Conservation (phyloP, 2,113 vertebrate genomes). For the Nicator chloris region DNA sequence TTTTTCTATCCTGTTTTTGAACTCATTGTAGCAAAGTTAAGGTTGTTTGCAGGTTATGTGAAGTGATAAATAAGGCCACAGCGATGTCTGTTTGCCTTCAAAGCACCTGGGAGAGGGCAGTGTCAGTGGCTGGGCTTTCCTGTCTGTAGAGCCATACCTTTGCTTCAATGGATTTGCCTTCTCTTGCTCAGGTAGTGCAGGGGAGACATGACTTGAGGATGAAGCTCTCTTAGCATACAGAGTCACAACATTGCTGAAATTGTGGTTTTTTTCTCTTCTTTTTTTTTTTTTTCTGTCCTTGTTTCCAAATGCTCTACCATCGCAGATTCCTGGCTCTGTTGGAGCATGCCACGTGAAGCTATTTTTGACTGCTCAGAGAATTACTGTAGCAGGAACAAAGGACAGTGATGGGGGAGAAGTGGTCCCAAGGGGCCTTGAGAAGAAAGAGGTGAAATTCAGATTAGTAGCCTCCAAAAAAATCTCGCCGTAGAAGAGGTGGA, state of each 20-base stretch:
- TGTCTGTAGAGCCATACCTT: background rate
- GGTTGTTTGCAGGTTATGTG: background rate
- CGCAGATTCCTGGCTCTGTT: background rate
- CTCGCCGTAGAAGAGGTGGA: background rate
- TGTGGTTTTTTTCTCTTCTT: background rate
- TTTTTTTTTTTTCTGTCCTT: background rate
- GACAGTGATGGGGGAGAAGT: background rate
- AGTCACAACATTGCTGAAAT: background rate
- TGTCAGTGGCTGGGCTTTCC: background rate
- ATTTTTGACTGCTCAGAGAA: background rate
- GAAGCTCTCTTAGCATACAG: background rate
- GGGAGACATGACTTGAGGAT: background rate
- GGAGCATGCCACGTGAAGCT: background rate
- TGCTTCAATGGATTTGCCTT: background rate
- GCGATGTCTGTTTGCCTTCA: background rate
- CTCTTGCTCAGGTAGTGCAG: background rate
- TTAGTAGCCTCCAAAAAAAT: conserved; percentile 35
- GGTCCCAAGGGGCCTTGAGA: background rate
- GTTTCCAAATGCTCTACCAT: background rate
- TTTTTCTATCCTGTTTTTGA: background rate
- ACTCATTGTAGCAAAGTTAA: background rate
- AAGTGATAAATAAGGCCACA: background rate
- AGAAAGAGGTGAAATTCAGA: conserved; percentile 47
- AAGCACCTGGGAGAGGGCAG: background rate
- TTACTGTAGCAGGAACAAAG: conserved; percentile 9